Evolutionary conservation across 2,888 invertebrate genomes (phyloP).

Genomic region (Elysia crispata): DNA sequence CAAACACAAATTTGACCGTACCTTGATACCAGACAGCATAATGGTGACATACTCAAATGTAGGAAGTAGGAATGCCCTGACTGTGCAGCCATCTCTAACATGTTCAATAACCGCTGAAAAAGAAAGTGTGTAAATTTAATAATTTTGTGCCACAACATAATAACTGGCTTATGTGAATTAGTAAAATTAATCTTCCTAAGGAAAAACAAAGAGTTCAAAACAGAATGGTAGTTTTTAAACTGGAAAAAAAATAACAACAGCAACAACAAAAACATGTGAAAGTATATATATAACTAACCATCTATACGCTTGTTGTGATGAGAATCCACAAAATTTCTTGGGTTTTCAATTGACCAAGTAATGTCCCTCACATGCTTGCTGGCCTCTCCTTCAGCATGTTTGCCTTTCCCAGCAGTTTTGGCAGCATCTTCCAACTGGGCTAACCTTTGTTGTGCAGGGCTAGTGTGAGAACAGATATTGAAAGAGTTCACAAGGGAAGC

Average conservation of each 20-base stretch:
- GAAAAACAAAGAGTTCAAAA: no score
- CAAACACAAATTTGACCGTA: no score
- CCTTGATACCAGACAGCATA: slow-evolving; percentile 93
- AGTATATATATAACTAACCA: slow-evolving; percentile 65
- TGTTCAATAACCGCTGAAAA: slow-evolving; percentile 92
- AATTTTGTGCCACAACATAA: not conserved
- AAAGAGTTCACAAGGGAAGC: no score
- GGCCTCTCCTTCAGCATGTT: slow-evolving; percentile 74
- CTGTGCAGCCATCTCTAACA: slow-evolving; percentile 97
- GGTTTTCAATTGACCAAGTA: slow-evolving; percentile 92
- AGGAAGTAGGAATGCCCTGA: slow-evolving; percentile 93
- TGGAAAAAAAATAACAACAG: not conserved
- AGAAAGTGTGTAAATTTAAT: not conserved
- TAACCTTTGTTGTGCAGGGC: slow-evolving; percentile 80
- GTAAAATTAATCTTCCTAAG: not conserved
- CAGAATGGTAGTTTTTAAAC: not conserved
- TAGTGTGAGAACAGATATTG: slow-evolving; percentile 56
- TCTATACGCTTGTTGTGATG: slow-evolving; percentile 89
- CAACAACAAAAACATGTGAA: not conserved
- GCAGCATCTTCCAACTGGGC: slow-evolving; percentile 93
- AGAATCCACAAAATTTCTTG: slow-evolving; percentile 89
- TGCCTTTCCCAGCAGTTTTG: slow-evolving; percentile 91
- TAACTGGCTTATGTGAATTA: not conserved
- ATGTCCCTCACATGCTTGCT: slow-evolving; percentile 87
- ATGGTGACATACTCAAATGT: slow-evolving; percentile 94